Evolutionary conservation across 2,888 invertebrate species (phyloP).

Genomic region (Machimus rusticus): DNA sequence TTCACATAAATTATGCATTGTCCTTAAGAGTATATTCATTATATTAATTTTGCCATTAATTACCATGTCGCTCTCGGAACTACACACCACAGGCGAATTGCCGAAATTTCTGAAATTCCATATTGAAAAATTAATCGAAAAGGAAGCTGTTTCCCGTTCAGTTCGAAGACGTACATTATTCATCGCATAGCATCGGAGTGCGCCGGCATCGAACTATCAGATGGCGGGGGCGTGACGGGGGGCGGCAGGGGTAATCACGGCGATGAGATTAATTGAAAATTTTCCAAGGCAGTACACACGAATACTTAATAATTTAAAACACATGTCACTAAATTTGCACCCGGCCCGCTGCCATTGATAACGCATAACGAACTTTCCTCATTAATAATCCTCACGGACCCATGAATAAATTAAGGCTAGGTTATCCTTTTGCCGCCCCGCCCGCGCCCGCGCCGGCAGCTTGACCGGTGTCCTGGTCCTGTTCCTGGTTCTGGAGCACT

Average conservation of each 20-base stretch:
- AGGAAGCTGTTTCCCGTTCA: neutral
- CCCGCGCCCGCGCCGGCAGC: neutral
- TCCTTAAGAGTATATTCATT: neutral
- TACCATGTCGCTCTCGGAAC: neutral
- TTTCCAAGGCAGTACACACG: conserved; percentile 23
- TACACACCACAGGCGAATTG: neutral
- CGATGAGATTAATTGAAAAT: conserved; percentile 25
- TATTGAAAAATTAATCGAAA: neutral
- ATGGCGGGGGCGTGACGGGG: neutral
- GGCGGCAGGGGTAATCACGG: neutral
- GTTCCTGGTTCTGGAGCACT: neutral
- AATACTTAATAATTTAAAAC: conserved; percentile 34
- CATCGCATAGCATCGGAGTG: neutral
- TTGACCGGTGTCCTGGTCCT: conserved; percentile 7
- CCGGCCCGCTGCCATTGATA: conserved; percentile 8
- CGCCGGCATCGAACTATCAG: neutral
- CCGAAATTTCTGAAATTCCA: neutral
- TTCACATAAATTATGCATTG: neutral
- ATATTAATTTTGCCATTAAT: neutral
- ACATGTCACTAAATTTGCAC: conserved; percentile 33
- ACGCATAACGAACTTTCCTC: conserved; percentile 25
- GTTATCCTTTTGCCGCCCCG: neutral
- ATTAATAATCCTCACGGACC: conserved; percentile 32
- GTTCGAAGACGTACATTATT: neutral
- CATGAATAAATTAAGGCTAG: conserved; percentile 25